phyloP scores from a whole-genome alignment of 2,797 vertebrate genomes.

The Peromyscus eremicus region DNA sequence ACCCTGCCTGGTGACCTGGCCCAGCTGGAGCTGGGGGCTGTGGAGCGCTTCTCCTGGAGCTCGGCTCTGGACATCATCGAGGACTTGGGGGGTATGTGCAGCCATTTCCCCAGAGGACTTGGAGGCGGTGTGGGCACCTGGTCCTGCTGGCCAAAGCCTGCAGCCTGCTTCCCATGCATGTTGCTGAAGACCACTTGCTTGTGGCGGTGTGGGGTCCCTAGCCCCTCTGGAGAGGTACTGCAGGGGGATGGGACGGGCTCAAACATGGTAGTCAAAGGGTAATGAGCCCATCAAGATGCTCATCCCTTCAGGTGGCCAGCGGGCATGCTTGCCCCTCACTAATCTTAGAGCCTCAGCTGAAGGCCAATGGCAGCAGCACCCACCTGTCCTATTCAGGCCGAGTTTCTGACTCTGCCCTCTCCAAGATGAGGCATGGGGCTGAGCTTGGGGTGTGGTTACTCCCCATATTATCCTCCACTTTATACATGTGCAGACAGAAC shows the following conservation, averaged over 20 bases:
- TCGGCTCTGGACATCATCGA: constrained; percentile 92
- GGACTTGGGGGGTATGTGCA: constrained; percentile 93
- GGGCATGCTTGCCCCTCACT: not conserved
- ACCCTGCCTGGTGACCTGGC: constrained; percentile 88
- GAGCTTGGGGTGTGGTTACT: not conserved
- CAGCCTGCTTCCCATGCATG: fast-evolving
- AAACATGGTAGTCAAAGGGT: fast-evolving
- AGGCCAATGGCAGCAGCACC: not conserved
- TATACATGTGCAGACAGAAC: not conserved
- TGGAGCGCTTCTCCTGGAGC: constrained; percentile 95
- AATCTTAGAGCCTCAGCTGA: not conserved
- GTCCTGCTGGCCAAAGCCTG: not conserved
- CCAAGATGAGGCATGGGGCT: not conserved
- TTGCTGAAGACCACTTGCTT: fast-evolving
- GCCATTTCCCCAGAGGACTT: fast-evolving
- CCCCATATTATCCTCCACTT: not conserved
- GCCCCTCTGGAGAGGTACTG: not conserved
- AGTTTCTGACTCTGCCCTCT: not conserved
- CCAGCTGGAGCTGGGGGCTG: constrained; percentile 79
- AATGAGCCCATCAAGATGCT: not conserved
- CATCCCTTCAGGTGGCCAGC: not conserved
- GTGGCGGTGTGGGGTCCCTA: not conserved
- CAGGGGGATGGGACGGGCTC: not conserved
- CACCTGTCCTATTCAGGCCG: not conserved
- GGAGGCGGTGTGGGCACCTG: not conserved